Conservation (phyloP, 1,140 invertebrate genomes). For the Brachionus calyciflorus region DNA sequence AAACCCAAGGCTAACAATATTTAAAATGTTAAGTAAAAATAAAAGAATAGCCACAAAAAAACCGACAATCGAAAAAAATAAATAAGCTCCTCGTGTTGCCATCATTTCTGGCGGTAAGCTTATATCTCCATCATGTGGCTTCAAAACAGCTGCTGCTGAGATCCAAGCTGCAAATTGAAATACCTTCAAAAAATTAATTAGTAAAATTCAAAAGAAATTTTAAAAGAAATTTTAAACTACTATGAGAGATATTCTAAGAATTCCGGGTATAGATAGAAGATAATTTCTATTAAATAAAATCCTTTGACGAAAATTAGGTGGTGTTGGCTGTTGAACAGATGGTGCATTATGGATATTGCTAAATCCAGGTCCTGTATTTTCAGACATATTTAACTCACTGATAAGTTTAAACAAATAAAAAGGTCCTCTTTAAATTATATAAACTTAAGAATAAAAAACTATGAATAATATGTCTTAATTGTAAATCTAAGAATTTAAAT, state of each 20-base stretch:
- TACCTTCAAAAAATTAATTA: slow-evolving; percentile 1
- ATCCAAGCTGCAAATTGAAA: slow-evolving; percentile 45
- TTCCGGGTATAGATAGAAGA: slow-evolving; percentile 18
- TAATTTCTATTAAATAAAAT: slow-evolving; percentile 42
- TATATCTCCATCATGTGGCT: not conserved
- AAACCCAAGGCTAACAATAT: slow-evolving; percentile 9
- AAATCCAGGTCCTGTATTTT: slow-evolving; percentile 1
- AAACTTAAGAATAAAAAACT: too few relatives aligned
- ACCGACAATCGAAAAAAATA: slow-evolving; percentile 39
- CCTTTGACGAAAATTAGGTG: not conserved
- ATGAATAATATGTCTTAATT: too few relatives aligned
- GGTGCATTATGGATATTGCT: slow-evolving; percentile 17
- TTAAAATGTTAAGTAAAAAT: slow-evolving; percentile 12
- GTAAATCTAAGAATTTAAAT: too few relatives aligned
- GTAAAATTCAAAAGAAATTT: not conserved
- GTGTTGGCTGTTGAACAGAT: slow-evolving; percentile 15
- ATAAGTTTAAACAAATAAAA: too few relatives aligned
- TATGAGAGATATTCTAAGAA: slow-evolving; percentile 6
- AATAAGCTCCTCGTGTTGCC: slow-evolving; percentile 12
- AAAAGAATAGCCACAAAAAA: slow-evolving; percentile 20
- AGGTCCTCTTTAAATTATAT: too few relatives aligned
- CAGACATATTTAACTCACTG: not conserved
- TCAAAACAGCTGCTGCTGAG: slow-evolving; percentile 36
- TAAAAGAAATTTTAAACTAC: not conserved
- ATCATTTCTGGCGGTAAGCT: not conserved